Conservation (phyloP, 2,888 invertebrate species). For the Cremastinae sp. region DNA sequence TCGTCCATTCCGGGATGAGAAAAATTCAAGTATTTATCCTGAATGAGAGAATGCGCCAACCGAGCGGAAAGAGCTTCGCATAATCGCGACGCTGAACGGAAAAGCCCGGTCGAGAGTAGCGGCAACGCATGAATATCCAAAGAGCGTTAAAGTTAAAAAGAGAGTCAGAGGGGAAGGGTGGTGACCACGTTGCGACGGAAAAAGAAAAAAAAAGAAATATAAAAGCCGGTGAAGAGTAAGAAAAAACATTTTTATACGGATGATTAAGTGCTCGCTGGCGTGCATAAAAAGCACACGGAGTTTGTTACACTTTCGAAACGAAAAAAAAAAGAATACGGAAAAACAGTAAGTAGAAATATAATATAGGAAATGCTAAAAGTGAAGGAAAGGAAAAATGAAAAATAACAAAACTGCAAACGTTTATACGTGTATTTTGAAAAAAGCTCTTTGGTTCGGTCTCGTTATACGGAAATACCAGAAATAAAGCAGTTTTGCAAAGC, state of each 20-base stretch:
- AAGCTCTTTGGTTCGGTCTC: no score
- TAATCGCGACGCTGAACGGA: constrained; percentile 46
- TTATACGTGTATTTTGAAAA: no score
- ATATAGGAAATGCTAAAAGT: no score
- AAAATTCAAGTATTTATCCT: constrained; percentile 42
- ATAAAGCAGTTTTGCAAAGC: constrained; percentile 40
- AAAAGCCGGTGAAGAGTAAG: constrained; percentile 14
- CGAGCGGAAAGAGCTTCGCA: constrained; percentile 40
- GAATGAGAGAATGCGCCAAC: constrained; percentile 21
- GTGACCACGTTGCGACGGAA: no score
- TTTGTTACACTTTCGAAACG: background rate
- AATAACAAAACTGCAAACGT: no score
- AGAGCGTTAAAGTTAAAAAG: constrained; percentile 2
- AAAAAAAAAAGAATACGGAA: constrained; percentile 18
- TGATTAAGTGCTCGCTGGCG: constrained; percentile 43
- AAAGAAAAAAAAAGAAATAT: constrained; percentile 14
- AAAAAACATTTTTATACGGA: constrained; percentile 51
- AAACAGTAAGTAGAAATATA: no score
- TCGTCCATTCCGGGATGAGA: constrained; percentile 35
- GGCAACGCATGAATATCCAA: constrained; percentile 7
- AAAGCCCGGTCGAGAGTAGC: constrained; percentile 24
- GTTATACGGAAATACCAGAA: constrained; percentile 42
- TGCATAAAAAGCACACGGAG: constrained; percentile 11
- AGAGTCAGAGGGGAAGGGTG: background rate
- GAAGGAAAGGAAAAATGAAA: no score